phyloP scores from a whole-genome alignment of 2,113 vertebrate species.

The Eptesicus fuscus region DNA sequence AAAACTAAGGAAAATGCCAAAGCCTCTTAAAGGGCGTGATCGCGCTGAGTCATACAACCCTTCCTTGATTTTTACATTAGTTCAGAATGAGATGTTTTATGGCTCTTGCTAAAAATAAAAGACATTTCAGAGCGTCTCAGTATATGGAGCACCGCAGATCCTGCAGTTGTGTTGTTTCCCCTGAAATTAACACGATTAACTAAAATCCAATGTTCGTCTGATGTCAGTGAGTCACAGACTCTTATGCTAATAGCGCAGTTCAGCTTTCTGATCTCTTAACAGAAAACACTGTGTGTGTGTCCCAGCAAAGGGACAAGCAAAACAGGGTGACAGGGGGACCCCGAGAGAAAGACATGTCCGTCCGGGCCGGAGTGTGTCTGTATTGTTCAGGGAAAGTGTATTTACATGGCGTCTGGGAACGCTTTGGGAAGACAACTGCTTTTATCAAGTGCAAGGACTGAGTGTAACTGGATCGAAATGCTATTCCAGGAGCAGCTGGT shows the following conservation, averaged over 20 bases:
- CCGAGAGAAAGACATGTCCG: not conserved
- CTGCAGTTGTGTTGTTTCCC: conserved; percentile 75
- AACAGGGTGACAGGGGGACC: not conserved
- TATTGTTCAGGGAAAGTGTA: not conserved
- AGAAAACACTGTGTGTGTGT: not conserved
- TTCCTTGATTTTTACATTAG: conserved; percentile 81
- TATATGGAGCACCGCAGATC: conserved; percentile 72
- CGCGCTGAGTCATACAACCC: conserved; percentile 82
- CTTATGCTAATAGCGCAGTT: conserved; percentile 57
- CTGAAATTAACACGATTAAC: conserved; percentile 79
- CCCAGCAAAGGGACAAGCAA: not conserved
- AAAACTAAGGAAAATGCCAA: conserved; percentile 80
- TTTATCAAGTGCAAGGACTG: conserved; percentile 71
- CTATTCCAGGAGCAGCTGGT: conserved; percentile 72
- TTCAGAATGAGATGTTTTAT: conserved; percentile 81
- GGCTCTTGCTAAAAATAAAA: conserved; percentile 83
- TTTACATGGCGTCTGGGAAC: not conserved
- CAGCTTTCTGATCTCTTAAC: conserved; percentile 35
- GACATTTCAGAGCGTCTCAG: conserved; percentile 80
- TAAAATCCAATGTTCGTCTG: conserved; percentile 65
- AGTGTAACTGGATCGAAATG: conserved; percentile 66
- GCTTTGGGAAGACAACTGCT: conserved; percentile 65
- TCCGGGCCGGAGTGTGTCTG: not conserved
- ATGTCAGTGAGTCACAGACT: conserved; percentile 66
- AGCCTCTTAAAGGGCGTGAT: conserved; percentile 80